phyloP scores from a whole-genome alignment of 1,140 invertebrate species.

The Drosophila setifemur region DNA sequence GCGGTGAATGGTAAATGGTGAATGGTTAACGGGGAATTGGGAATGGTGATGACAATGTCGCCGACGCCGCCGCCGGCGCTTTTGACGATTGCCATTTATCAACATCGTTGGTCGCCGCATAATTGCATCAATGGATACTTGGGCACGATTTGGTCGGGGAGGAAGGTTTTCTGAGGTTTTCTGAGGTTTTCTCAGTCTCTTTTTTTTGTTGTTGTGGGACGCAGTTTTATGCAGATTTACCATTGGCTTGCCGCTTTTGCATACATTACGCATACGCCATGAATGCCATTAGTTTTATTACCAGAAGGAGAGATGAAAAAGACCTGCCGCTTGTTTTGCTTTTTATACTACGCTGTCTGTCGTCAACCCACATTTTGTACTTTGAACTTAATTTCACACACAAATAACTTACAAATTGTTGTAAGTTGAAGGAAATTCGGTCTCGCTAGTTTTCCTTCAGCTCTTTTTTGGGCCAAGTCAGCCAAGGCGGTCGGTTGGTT shows the following conservation, averaged over 20 bases:
- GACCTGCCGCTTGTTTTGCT: constrained; percentile 25
- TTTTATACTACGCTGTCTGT: neutral
- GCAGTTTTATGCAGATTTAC: constrained; percentile 35
- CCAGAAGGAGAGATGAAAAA: neutral
- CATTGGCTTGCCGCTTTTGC: constrained; percentile 36
- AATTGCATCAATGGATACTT: constrained; percentile 74
- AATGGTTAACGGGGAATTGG: constrained; percentile 10
- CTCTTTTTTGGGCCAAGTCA: constrained; percentile 36
- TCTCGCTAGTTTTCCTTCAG: constrained; percentile 11
- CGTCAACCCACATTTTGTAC: constrained; percentile 72
- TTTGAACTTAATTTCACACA: constrained; percentile 75
- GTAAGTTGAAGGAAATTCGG: constrained; percentile 20
- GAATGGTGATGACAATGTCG: constrained; percentile 31
- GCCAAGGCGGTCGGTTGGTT: constrained; percentile 3
- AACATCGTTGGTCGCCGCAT: constrained; percentile 58
- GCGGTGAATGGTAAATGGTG: constrained; percentile 13
- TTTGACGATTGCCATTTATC: constrained; percentile 72
- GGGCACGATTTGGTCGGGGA: too few relatives aligned
- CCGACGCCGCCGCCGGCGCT: constrained; percentile 37
- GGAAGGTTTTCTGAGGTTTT: too few relatives aligned
- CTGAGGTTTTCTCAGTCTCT: too few relatives aligned
- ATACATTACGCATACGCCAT: constrained; percentile 68
- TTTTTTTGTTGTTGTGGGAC: constrained; percentile 11
- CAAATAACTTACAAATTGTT: constrained; percentile 61
- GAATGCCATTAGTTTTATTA: constrained; percentile 61